phyloP scores from a whole-genome alignment of 2,797 vertebrate genomes.

The Pterois miles region DNA sequence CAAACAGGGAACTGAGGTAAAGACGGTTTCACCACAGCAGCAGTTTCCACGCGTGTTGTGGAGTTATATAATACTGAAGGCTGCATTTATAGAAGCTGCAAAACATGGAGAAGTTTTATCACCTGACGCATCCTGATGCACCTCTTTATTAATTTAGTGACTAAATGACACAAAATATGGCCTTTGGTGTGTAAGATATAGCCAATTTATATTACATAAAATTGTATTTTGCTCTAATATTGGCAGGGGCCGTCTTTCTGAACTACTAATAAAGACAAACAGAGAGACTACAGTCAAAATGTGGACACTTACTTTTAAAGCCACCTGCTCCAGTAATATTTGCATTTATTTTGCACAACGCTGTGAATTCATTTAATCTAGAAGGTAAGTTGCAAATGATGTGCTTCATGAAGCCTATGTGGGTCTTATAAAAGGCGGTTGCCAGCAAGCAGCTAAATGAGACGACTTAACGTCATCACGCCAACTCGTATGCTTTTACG shows the following conservation, averaged over 20 bases:
- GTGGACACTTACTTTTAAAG: neutral
- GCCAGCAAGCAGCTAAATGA: too few relatives aligned
- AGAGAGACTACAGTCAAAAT: neutral
- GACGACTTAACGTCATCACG: too few relatives aligned
- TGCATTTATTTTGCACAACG: neutral
- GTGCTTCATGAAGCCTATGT: fast-evolving
- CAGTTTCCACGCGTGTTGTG: neutral
- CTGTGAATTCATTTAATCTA: neutral
- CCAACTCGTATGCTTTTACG: too few relatives aligned
- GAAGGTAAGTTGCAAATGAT: neutral
- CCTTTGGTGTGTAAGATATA: neutral
- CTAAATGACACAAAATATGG: neutral
- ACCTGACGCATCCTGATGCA: neutral
- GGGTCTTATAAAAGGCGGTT: too few relatives aligned
- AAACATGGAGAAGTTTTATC: neutral
- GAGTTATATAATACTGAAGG: neutral
- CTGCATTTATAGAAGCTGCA: neutral
- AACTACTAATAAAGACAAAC: neutral
- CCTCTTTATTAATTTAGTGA: neutral
- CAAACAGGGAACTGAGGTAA: neutral
- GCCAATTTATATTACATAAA: neutral
- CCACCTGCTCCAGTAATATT: neutral
- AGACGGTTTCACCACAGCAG: neutral
- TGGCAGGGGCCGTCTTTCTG: neutral
- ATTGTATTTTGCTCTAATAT: neutral